Conservation (phyloP, 2,113 vertebrate genomes). For the Puma concolor region DNA sequence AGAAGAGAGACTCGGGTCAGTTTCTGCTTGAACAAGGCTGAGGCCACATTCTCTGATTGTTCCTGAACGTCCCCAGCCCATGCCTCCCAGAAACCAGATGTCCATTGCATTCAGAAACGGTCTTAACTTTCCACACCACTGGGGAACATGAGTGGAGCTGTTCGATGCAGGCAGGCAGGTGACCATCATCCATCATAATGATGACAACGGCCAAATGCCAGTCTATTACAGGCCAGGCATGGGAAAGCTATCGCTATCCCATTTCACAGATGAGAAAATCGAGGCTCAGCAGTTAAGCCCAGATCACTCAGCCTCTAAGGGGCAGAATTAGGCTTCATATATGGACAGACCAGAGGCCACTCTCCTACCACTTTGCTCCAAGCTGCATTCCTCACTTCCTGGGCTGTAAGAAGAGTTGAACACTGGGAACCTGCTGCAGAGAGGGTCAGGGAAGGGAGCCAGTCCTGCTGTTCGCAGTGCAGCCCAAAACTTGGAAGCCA, state of each 20-base stretch:
- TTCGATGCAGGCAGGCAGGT: neutral
- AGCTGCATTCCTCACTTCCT: neutral
- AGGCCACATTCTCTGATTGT: neutral
- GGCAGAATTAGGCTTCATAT: neutral
- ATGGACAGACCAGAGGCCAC: neutral
- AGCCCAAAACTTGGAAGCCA: neutral
- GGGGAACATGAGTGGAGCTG: neutral
- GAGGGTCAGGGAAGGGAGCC: neutral
- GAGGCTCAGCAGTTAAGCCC: neutral
- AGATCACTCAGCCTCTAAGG: neutral
- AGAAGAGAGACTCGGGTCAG: neutral
- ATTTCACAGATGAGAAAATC: neutral
- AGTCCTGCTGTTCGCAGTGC: neutral
- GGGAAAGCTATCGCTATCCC: too few species aligned
- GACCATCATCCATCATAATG: neutral
- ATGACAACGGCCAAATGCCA: neutral
- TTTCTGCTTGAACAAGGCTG: neutral
- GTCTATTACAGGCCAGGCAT: neutral
- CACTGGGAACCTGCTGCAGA: neutral
- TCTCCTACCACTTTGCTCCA: neutral
- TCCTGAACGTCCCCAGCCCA: too few species aligned
- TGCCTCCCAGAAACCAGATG: too few species aligned
- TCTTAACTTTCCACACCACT: neutral
- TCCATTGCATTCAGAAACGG: neutral
- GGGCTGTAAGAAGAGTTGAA: neutral